Base-by-base conservation (phyloP, 2,888 invertebrate genomes). In the Oasisia sp. region DNA sequence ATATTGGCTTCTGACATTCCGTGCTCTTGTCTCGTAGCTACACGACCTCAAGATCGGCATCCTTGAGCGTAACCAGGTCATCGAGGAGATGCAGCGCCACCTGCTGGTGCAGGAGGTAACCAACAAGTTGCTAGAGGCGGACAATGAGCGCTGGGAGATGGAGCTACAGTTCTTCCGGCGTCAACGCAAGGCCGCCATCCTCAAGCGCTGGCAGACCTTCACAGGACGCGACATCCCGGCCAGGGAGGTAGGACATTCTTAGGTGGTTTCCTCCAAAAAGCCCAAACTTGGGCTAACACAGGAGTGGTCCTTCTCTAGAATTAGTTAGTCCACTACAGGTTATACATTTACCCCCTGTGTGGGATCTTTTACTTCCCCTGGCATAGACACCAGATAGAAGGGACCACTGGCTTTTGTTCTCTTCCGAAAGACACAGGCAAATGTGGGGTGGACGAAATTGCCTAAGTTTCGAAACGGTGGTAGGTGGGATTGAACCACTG, bases 91-190 rank as follows among this genome's bases (percentile, higher is more conserved):
- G 95, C 95, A 96, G 93, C 94, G 95, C 38, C 96, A 96, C 93
- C 94, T 95, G 91, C 93, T 96, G 92, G 94, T 95, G n/a, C 95
- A 96, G 93, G 96, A 96, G 94, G 96, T 96, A 9, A 95, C 95
- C 94, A 95, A 96, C 93, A 94, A 95, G 56, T 94, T 96, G 58
- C 94, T 96, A 89, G 95, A 95, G 93, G 95, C 95, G 11, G 95
- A 95, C 93, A 95, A 95, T 89, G 94, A 95, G 8, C 93, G 95
- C 27, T 94, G 95, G 8, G 95, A 95, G 93, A 94, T 95, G 32
- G 95, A 95, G 92, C 94, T 96, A 91, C 93, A 94, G 92, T 94
- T 94, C 93, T 95, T 95, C 93, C 95, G 95, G 91, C 95, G 95
- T 91, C 93, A 94, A 38, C 94, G 94, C 91, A 94, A 94, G 91